Conservation (phyloP, 2,113 vertebrate species). For the Osmerus mordax region DNA sequence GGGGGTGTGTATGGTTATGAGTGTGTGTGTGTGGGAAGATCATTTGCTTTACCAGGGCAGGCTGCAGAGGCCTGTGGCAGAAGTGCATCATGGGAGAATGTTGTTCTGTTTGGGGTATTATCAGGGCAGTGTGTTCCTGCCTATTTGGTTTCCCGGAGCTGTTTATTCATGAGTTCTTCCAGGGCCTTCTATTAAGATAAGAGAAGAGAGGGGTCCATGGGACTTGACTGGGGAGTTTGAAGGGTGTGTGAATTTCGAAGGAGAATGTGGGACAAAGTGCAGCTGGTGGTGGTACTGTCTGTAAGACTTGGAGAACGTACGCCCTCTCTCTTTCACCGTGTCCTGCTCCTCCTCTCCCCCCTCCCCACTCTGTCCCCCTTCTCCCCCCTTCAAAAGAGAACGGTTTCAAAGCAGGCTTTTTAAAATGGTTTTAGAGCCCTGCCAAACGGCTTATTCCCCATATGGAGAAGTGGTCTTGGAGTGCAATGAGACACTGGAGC, state of each 20-base stretch:
- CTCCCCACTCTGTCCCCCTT: constrained; percentile 1
- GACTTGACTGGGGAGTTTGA: not conserved
- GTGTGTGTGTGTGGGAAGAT: constrained; percentile 19
- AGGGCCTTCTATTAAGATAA: constrained; percentile 50
- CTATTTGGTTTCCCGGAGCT: constrained; percentile 34
- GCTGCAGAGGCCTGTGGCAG: constrained; percentile 31
- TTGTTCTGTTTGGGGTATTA: constrained; percentile 31
- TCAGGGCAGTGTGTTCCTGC: constrained; percentile 26
- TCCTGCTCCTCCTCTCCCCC: constrained; percentile 5
- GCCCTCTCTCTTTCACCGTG: constrained; percentile 28
- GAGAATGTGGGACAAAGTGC: constrained; percentile 41
- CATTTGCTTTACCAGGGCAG: no score
- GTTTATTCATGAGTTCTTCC: constrained; percentile 46
- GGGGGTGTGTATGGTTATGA: constrained; percentile 40
- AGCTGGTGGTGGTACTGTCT: constrained; percentile 42
- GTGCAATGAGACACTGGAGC: constrained; percentile 10
- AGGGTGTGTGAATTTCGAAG: constrained; percentile 37
- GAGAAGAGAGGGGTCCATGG: not conserved
- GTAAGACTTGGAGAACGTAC: constrained; percentile 15
- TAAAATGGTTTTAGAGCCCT: not conserved
- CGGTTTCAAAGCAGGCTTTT: not conserved
- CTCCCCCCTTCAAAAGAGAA: not conserved
- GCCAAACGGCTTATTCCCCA: constrained; percentile 18
- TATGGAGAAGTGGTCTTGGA: constrained; percentile 6
- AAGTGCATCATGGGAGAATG: constrained; percentile 45